Evolutionary conservation across 2,797 vertebrate genomes (phyloP), one percentile per base, ranked within the genome.

Genomic region (Dryobates pubescens): DNA sequence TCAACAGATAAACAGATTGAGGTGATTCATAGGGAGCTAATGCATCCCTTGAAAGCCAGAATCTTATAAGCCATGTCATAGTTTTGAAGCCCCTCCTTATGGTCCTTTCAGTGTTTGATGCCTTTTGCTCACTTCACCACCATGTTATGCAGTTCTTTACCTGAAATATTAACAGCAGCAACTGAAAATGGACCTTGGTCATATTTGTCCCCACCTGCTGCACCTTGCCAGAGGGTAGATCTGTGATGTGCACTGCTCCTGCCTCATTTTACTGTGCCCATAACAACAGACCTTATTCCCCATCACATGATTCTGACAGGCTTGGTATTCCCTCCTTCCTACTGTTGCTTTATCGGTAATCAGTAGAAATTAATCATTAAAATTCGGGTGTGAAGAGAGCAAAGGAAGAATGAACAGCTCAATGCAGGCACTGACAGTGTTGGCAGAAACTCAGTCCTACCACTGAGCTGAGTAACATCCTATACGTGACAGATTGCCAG

Each of bases 11-110:
- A 65, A 94, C 43, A 70, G 38, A 93, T 65, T 12, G 2, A 24
- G 17, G 30, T 82, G 49, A 84, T 90, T 90, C 92, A 73, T 8
- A 68, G 19, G 64, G n/a, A 88, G 36, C 26, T 82, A 89, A 88
- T 30, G 32, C 45, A 91, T 27, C 45, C 76, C 83, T 54, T 68
- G 29, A 93, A 93, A 95, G 73, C 41, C 67, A 89, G 67, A 83
- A 88, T 68, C 74, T 87, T 82, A 51, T 54, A 95, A 73, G 9
- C 23, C 41, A 70, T 5, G 29, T 47, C 51, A 58, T 1, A 58
- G 29, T 59, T 88, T 78, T 59, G 67, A 71, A 89, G 83, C 18
- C 41, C 11, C 24, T 85, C 54, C 32, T 88, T 24, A 53, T 3
- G 24, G 9, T 88, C 47, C 47, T 75, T 72, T 67, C 69, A 82